Evolutionary conservation across 2,797 vertebrate genomes (phyloP).

Genomic region (Mastacembelus armatus): DNA sequence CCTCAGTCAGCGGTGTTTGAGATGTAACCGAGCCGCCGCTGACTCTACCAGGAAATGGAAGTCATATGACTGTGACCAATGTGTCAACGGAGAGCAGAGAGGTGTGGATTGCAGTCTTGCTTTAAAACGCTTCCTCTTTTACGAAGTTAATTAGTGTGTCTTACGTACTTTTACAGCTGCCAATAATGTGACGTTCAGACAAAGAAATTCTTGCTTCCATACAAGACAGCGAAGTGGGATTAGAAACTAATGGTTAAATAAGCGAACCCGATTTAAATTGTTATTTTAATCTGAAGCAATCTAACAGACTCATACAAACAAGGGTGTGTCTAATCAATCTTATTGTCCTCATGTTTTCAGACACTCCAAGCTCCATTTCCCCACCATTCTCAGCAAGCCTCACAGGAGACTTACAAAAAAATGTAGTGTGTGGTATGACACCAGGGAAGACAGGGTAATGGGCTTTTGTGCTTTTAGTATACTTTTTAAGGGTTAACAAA

Average conservation of each 20-base stretch:
- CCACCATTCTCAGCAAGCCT: conserved; percentile 61
- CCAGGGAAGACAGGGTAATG: conserved; percentile 17
- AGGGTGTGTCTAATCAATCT: conserved; percentile 69
- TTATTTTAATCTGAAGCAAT: conserved; percentile 84
- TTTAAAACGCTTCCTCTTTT: not conserved
- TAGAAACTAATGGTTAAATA: conserved; percentile 22
- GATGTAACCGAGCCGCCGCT: conserved; percentile 19
- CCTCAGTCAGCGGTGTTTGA: conserved; percentile 32
- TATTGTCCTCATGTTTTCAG: conserved; percentile 56
- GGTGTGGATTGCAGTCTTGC: conserved; percentile 16
- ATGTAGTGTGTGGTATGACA: conserved; percentile 48
- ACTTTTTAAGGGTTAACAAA: conserved; percentile 64
- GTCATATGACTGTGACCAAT: conserved; percentile 78
- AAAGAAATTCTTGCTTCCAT: not conserved
- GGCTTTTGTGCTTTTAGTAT: conserved; percentile 71
- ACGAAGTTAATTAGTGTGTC: not conserved
- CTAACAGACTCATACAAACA: conserved; percentile 82
- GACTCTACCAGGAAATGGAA: conserved; percentile 74
- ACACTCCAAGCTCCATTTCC: conserved; percentile 37
- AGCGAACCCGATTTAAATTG: conserved; percentile 59
- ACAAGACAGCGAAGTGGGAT: not conserved
- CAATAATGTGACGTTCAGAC: not conserved
- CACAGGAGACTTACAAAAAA: conserved; percentile 42
- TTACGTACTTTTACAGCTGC: not conserved
- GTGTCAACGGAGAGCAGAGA: conserved; percentile 25